Base-by-base conservation (phyloP, 2,888 invertebrate genomes). In the Lysandra coridon region DNA sequence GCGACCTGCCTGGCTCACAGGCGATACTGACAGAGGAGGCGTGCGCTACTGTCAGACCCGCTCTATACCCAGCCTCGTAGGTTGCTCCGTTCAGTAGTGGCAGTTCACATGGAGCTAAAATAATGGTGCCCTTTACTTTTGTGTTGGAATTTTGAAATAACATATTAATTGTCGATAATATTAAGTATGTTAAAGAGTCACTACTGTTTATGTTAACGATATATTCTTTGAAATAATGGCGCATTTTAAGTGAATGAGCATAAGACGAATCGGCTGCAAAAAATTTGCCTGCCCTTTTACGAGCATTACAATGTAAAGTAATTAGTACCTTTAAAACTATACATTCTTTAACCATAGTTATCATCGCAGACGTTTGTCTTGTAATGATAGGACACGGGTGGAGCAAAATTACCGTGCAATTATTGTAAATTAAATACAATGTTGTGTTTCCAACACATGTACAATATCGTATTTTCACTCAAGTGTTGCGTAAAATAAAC, bases 11-110 rank as follows among this genome's bases (percentile, higher is more conserved):
- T 0, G 91, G 85, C 37, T 97, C 96, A 84, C 97, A 97, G 79
- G 97, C 96, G 81, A 97, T 97, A 81, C 95, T 95, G 10, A 98
- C 97, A 1, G 96, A 96, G 0, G 97, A 97, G 0, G 97, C 98
- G 85, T 98, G 97, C 0, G 97, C 97, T 40, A 98, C 97, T 0
- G 97, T 97, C 5, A 98, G 94, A 0, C 98, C 98, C 1, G 97
- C 95, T 74, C 97, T 93, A 90, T 98, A 98, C 0, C 98, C 98
- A 0, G 95, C 96, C 86, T 97, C 95, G 88, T 97, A 97, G n/a
- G 96, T 95, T 0, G 97, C 97, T 78, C 96, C 95, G 77, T 95
- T 91, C 23, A 97, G 95, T 4, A 95, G 91, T 0, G 97, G 97
- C 4, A 97, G 91, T 83, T 96, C 96, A 84, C 97, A 97, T 0